Base-by-base conservation (phyloP, 1,140 invertebrate species). In the Marisa cornuarietis region DNA sequence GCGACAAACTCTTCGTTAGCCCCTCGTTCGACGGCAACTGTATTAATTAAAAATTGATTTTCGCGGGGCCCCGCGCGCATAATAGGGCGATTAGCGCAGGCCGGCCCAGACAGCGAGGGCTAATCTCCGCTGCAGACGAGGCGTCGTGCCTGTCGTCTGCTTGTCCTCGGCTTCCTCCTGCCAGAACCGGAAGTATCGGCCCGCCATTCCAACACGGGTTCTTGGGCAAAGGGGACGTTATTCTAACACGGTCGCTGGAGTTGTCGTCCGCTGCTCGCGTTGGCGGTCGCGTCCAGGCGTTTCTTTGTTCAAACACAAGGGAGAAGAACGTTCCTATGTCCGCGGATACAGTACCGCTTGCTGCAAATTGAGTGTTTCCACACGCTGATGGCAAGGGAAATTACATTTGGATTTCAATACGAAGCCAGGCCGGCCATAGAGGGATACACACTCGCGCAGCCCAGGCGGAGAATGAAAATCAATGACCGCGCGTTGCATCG, bases 41-140 rank as follows among this genome's bases (percentile, higher is more conserved):
- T 77, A 77, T 77, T 69, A 77, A 77, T 77, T 77, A 77, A 77
- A 76, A 68, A 68, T 77, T 66, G 65, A 68, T 77, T 77, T 77
- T 77, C 76, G 54, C 63, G 76, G 61, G 18, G 3, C 63, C n/a
- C 63, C 42, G 76, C 63, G 49, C n/a, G 26, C 76, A 68, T 77
- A 77, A 68, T 42, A 54, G 63, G 68, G 42, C 76, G 76, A 77
- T 77, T 77, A 77, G 65, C 7, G 54, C 4, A 9, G 54, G 11
- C 11, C 54, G 54, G 16, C 11, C 11, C 11, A 18, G 54, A 58
- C 54, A 58, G 54, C 54, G 4, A 11, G 54, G 16, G 62, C 31
- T 69, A 77, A 77, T 77, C 76, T 77, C 76, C 76, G 76, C 49
- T 69, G 65, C 76, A 77, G 76, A 77, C 76, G 65, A n/a, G 16